phyloP scores from a whole-genome alignment of 2,113 vertebrate species.

The Ceuthmochares aereus region DNA sequence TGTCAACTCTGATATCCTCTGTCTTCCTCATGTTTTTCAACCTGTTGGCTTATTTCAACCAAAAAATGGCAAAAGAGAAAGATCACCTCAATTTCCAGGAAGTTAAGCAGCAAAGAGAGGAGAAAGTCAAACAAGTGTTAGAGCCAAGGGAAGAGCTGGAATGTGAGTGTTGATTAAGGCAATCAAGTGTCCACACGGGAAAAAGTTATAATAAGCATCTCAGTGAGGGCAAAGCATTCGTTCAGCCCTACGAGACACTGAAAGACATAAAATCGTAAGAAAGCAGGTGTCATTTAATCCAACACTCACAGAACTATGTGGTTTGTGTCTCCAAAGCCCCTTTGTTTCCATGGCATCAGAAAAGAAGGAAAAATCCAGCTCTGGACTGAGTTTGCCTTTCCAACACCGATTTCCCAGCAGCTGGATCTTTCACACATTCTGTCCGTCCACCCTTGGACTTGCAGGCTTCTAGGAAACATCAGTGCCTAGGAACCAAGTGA shows the following conservation, averaged over 20 bases:
- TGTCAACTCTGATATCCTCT: not conserved
- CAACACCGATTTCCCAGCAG: not conserved
- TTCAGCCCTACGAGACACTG: not conserved
- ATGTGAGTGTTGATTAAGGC: slow-evolving; percentile 8
- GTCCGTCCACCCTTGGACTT: fast-evolving
- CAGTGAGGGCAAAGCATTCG: not conserved
- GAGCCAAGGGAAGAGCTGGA: slow-evolving; percentile 48
- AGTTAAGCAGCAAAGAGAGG: slow-evolving; percentile 33
- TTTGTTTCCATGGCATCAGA: not conserved
- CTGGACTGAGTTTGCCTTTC: not conserved
- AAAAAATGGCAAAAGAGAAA: slow-evolving; percentile 17
- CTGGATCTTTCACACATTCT: not conserved
- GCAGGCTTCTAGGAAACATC: not conserved
- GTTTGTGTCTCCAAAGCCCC: not conserved
- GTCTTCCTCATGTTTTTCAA: not conserved
- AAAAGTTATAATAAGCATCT: slow-evolving; percentile 28
- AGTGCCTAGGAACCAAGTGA: not conserved
- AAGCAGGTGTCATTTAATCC: slow-evolving; percentile 3
- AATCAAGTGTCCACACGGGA: slow-evolving; percentile 36
- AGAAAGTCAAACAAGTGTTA: slow-evolving; percentile 9
- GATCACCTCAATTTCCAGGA: slow-evolving; percentile 53
- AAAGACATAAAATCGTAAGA: not conserved
- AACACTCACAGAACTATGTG: not conserved
- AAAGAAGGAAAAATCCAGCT: not conserved
- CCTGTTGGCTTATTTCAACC: not conserved